Evolutionary conservation across 2,797 vertebrate species (phyloP), one percentile per base, ranked within the genome.

Genomic region (Lateolabrax maculatus): DNA sequence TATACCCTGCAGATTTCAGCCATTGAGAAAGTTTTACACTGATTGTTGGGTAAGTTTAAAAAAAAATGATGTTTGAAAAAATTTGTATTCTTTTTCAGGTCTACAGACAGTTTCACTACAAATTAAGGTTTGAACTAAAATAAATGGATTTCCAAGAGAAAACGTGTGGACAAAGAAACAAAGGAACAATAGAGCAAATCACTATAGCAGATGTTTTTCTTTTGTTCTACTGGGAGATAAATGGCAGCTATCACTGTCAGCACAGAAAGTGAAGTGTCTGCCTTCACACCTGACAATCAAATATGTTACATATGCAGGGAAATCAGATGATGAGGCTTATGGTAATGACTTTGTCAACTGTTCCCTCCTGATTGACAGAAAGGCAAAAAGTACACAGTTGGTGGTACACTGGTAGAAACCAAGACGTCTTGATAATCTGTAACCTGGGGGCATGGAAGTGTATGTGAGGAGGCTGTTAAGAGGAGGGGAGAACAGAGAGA

Each of bases 311-410:
- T 3, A 57, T 39, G 27, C 36, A 44, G 21, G 1, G 31, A 63
- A 53, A 49, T 62, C 8, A 58, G 49, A 44, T 19, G 36, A 75
- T 67, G 60, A 36, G 9, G 29, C 25, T 80, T 57, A 82, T 52
- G 74, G 43, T 79, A 75, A 86, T 77, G 34, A 57, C 48, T 74
- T 72, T 25, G 67, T 85, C 73, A 78, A 37, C 44, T 55, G 41
- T 27, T 71, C 63, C 64, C 63, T 61, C 29, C 23, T 71, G 23
- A 34, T 48, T 67, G 61, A 78, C 37, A 57, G 23, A 31, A 8
- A 10, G 52, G 27, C n/a, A 10, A 78, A 23, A 57, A 34, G 19
- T 10, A 36, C 39, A 58, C 51, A 65, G 16, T 11, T 31, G 6
- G 8, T 9, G 57, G 21, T 53, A 19, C 64, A 46, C 56, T 56